Percentiles rank a stretch among this genome's conserved stretches.
Conservation (phyloP, 1,140 invertebrate genomes). For the Lepidurus apus region DNA sequence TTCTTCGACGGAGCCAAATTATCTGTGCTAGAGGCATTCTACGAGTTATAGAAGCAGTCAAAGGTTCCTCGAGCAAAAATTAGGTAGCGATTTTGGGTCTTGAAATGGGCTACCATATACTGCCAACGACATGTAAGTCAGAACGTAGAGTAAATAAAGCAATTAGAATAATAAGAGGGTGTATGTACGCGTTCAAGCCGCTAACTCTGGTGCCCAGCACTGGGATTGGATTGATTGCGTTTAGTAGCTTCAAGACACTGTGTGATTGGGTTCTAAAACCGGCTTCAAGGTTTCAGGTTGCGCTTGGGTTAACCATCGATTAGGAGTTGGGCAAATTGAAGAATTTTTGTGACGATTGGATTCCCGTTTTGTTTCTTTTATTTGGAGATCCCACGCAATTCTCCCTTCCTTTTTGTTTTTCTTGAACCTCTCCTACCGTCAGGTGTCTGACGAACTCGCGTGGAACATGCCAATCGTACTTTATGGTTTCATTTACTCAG, state of each 20-base stretch:
- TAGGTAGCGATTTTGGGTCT: background rate
- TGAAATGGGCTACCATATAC: background rate
- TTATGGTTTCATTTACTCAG: background rate
- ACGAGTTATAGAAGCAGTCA: background rate
- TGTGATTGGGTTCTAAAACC: too few relatives aligned
- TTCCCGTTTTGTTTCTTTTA: constrained; percentile 3
- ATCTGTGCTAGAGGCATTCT: background rate
- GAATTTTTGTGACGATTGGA: background rate
- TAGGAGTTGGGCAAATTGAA: too few relatives aligned
- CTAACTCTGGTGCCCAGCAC: background rate
- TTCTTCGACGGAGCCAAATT: background rate
- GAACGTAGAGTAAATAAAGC: background rate
- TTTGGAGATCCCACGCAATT: constrained; percentile 4
- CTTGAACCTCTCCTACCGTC: background rate
- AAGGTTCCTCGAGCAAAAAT: background rate
- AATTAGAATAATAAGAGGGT: constrained; percentile 19
- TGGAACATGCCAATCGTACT: constrained; percentile 18
- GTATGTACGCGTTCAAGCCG: background rate
- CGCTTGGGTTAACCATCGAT: too few relatives aligned
- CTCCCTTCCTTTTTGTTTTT: background rate
- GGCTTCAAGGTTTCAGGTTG: too few relatives aligned
- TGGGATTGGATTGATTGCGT: background rate
- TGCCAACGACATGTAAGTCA: background rate
- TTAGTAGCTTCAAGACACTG: background rate
- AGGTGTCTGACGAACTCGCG: constrained; percentile 13